phyloP scores from a whole-genome alignment of 2,888 invertebrate genomes.

The Lasiommata megera region DNA sequence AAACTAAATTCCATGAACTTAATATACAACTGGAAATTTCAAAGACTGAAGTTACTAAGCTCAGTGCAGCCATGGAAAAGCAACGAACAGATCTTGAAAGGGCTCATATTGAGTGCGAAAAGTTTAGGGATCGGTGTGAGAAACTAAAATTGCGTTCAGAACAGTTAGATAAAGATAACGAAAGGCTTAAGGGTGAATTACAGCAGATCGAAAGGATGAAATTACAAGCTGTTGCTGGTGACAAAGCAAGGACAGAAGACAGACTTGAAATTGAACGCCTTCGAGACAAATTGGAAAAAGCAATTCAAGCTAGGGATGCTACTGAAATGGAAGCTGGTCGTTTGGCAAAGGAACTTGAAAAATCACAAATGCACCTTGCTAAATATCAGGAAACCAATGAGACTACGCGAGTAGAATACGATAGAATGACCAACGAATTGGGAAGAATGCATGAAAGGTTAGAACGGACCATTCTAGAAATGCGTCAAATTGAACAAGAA shows the following conservation, averaged over 20 bases:
- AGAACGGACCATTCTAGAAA: constrained; percentile 86
- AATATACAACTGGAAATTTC: constrained; percentile 90
- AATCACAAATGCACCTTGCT: constrained; percentile 90
- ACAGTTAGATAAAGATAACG: constrained; percentile 83
- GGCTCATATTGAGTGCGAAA: constrained; percentile 93
- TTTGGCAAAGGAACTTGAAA: constrained; percentile 91
- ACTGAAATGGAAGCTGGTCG: constrained; percentile 93
- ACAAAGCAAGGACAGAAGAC: constrained; percentile 84
- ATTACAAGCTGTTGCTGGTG: constrained; percentile 84
- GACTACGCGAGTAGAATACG: constrained; percentile 91
- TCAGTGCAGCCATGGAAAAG: constrained; percentile 88
- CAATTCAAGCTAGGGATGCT: constrained; percentile 89
- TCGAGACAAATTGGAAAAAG: constrained; percentile 92
- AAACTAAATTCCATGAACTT: constrained; percentile 87
- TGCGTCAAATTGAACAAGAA: constrained; percentile 87
- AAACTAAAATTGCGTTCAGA: constrained; percentile 88
- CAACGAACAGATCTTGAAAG: constrained; percentile 90
- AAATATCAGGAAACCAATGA: constrained; percentile 93
- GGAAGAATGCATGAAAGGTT: constrained; percentile 90
- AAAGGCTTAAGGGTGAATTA: constrained; percentile 70
- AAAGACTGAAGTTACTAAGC: constrained; percentile 88
- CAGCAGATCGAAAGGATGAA: constrained; percentile 89
- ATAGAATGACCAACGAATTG: constrained; percentile 90
- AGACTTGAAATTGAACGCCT: constrained; percentile 91
- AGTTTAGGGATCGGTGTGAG: constrained; percentile 92